Conservation (phyloP, 2,113 vertebrate genomes). For the Elgaria multicarinata region DNA sequence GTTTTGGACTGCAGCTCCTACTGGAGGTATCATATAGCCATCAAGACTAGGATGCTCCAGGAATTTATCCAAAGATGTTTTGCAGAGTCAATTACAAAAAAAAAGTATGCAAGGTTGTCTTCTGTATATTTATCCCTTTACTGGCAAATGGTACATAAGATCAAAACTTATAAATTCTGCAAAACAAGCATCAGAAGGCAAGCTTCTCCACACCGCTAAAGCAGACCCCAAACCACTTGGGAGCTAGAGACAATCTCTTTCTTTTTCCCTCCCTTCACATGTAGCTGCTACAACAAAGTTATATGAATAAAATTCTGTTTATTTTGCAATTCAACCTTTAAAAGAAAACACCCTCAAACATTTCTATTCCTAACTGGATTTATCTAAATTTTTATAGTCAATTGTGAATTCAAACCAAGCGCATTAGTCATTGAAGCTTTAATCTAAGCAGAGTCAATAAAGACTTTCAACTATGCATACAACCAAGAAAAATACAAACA, state of each 20-base stretch:
- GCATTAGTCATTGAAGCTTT: conserved; percentile 10
- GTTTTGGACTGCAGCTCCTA: too few species aligned
- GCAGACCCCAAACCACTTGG: not conserved
- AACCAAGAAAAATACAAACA: conserved; percentile 8
- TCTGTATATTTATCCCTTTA: conserved; percentile 37
- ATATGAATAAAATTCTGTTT: conserved; percentile 10
- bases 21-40: too few species aligned
- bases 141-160: conserved; percentile 39
- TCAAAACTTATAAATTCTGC: conserved; percentile 44
- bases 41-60: too few species aligned
- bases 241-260: rapidly evolving
- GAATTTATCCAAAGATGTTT: too few species aligned
- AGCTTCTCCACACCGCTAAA: not conserved
- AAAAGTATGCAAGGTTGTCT: conserved; percentile 53
- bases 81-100: conserved; percentile 51
- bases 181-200: conserved; percentile 29
- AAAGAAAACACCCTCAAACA: not conserved
- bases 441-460: not conserved
- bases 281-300: not conserved
- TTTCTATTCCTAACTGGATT: conserved; percentile 2
- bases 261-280: not conserved
- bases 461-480: not conserved
- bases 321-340: conserved; percentile 15
- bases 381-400: not conserved
- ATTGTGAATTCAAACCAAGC: conserved; percentile 1